Evolutionary conservation across 2,888 invertebrate genomes (phyloP), one percentile per base, ranked within the genome.

Genomic region (Drosophila gaucha): DNA sequence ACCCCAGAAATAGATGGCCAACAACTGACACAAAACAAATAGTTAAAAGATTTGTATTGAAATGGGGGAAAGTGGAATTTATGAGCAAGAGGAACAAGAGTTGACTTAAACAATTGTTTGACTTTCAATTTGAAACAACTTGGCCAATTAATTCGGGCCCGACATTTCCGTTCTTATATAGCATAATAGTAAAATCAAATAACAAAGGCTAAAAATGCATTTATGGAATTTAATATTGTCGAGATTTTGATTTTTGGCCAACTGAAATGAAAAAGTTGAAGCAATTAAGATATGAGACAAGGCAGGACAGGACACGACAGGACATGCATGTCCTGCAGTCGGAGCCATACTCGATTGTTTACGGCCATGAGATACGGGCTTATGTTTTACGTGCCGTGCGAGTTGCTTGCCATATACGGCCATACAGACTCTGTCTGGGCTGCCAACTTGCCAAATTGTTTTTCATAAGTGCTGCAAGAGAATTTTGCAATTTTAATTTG

Each of bases 401-500:
- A n/a, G n/a, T n/a, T n/a, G n/a, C n/a, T n/a, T n/a, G n/a, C n/a
- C n/a, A n/a, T n/a, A n/a, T 49, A 12, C 31, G 6, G 16, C 16
- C n/a, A n/a, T n/a, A n/a, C n/a, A n/a, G n/a, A n/a, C n/a, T n/a
- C 22, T 6, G 38, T 18, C 44, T 26, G 12, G 26, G 16, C 51
- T 55, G 66, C 54, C 66, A 70, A 55, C n/a, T n/a, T n/a, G n/a
- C 56, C 50, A 65, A 64, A 78, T 67, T 67, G 64, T 73, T 64
- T 76, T 63, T 66, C 71, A 78, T 80, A 82, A 82, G 62, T 70
- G 84, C 80, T 69, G 67, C 76, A 62, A 57, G 67, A 74, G 80
- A 74, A 74, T 80, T 86, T 84, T 84, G 78, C 78, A 84, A 80
- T 82, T 86, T 84, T 80, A 86, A 82, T 82, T 86, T 80, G 71